phyloP scores from a whole-genome alignment of 2,797 vertebrate species.

The Botia almorhae region DNA sequence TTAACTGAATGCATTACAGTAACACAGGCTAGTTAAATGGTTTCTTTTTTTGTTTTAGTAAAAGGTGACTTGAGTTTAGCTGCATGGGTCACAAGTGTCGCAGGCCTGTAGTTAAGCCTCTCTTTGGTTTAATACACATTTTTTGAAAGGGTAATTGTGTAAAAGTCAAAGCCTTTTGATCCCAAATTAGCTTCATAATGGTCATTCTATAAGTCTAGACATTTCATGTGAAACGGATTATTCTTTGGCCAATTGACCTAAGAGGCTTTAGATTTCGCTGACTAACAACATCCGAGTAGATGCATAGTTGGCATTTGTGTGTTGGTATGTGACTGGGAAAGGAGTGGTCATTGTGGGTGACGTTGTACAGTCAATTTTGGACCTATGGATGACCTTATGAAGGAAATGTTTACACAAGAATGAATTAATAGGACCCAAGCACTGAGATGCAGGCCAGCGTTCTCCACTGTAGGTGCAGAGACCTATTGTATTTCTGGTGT shows the following conservation, averaged over 20 bases:
- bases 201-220: conserved; percentile 6
- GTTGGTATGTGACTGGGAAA: not conserved
- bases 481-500: too few relatives aligned
- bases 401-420: too few relatives aligned
- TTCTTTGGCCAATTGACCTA: conserved; percentile 7
- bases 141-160: conserved; percentile 40
- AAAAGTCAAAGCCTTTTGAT: conserved; percentile 8
- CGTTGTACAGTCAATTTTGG: too few relatives aligned
- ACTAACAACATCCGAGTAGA: not conserved
- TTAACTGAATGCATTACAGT: too few relatives aligned
- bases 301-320: not conserved
- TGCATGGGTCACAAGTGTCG: conserved; percentile 14
- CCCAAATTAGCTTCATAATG: conserved; percentile 17
- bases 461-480: too few relatives aligned
- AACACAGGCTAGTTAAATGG: too few relatives aligned
- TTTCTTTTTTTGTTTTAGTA: not conserved
- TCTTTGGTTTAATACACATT: conserved; percentile 28
- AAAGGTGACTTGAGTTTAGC: conserved; percentile 39
- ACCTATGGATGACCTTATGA: too few relatives aligned
- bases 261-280: not conserved
- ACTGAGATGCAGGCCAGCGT: too few relatives aligned
- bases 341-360: too few relatives aligned
- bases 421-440: too few relatives aligned
- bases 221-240: conserved; percentile 50
- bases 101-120: conserved; percentile 37